Conservation (phyloP, 2,888 invertebrate species). For the Odontomyia ornata region DNA sequence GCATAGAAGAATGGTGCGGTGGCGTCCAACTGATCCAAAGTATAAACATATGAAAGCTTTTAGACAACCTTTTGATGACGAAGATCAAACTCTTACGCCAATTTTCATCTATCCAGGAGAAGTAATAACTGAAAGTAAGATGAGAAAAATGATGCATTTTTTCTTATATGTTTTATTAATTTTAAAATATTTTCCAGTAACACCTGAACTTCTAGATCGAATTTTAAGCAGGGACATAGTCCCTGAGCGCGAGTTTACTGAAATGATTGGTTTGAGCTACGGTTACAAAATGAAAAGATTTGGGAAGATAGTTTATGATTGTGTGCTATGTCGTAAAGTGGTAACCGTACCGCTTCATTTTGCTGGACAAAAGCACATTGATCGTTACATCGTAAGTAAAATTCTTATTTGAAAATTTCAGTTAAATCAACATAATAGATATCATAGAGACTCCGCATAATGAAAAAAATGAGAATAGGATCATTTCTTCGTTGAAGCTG, state of each 20-base stretch:
- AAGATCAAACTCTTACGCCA: slow-evolving; percentile 28
- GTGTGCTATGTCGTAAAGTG: slow-evolving; percentile 36
- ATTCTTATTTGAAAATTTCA: neutral
- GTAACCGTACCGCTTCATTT: slow-evolving; percentile 42
- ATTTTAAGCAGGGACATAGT: slow-evolving; percentile 36
- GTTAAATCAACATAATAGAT: no score
- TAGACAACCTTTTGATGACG: slow-evolving; percentile 26
- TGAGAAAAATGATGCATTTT: no score
- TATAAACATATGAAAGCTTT: slow-evolving; percentile 44
- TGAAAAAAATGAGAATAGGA: no score
- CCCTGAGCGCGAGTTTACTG: neutral
- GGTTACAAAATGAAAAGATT: slow-evolving; percentile 14
- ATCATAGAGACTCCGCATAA: no score
- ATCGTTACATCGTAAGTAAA: slow-evolving; percentile 45
- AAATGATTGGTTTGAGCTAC: slow-evolving; percentile 20
- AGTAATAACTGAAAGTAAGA: slow-evolving; percentile 48
- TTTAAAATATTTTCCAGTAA: no score
- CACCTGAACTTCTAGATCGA: slow-evolving; percentile 39
- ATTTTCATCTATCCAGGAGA: slow-evolving; percentile 49
- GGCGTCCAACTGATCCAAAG: slow-evolving; percentile 26
- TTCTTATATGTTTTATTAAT: no score
- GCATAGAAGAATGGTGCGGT: slow-evolving; percentile 34
- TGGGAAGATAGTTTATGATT: slow-evolving; percentile 29
- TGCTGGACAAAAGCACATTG: slow-evolving; percentile 42
- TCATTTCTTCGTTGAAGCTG: no score